Evolutionary conservation across 2,797 vertebrate genomes (phyloP).

Genomic region (Pampus argenteus): DNA sequence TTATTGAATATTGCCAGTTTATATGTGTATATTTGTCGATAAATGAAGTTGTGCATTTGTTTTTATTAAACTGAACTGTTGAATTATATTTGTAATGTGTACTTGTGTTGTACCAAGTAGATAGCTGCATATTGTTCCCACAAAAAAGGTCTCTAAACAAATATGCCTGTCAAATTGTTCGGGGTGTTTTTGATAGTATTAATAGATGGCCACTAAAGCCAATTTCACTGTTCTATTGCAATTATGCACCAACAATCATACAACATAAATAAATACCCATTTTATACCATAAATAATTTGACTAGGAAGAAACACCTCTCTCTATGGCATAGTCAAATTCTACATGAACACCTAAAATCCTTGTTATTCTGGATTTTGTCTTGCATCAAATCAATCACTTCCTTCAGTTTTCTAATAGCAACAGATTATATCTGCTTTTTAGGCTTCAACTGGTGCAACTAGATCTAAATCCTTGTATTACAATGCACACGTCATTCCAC

Average conservation of each 20-base stretch:
- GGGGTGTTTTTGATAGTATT: background rate
- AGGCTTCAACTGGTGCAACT: background rate
- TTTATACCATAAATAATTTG: too few species aligned
- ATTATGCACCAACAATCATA: background rate
- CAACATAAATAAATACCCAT: too few species aligned
- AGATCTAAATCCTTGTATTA: background rate
- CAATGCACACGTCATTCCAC: background rate
- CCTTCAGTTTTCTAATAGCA: background rate
- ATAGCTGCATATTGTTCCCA: fast-evolving
- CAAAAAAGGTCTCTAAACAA: background rate
- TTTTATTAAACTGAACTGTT: slow-evolving; percentile 63
- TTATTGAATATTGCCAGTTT: slow-evolving; percentile 58
- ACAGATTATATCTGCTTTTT: background rate
- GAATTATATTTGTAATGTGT: background rate
- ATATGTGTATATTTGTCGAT: slow-evolving; percentile 56
- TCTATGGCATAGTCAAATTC: background rate
- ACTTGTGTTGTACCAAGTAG: background rate
- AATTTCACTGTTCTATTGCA: background rate
- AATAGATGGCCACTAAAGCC: background rate
- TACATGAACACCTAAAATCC: background rate
- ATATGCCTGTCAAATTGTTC: background rate
- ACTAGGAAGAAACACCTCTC: too few species aligned
- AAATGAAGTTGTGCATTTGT: slow-evolving; percentile 39
- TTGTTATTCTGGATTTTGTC: background rate
- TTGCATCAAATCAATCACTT: background rate